Evolutionary conservation across 2,888 invertebrate species (phyloP).

Genomic region (Dynastes grantii): DNA sequence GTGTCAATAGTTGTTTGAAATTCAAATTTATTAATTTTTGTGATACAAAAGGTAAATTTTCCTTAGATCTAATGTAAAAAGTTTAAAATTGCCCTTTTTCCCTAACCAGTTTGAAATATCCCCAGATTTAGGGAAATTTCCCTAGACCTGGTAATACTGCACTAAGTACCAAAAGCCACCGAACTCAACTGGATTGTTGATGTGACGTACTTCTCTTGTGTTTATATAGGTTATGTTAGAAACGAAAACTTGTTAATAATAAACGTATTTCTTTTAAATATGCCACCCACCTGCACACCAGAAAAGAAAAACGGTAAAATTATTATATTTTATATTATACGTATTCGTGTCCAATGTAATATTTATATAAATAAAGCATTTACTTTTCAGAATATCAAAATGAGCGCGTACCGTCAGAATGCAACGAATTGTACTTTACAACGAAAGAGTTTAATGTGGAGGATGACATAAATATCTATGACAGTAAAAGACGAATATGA

Average conservation of each 20-base stretch:
- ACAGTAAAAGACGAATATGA: too few species aligned
- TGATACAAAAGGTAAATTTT: too few species aligned
- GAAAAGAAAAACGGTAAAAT: slow-evolving; percentile 51
- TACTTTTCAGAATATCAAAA: slow-evolving; percentile 45
- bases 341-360: too few species aligned
- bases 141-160: too few species aligned
- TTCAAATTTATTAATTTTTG: too few species aligned
- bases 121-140: too few species aligned
- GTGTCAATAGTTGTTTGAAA: too few species aligned
- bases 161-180: too few species aligned
- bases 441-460: slow-evolving; percentile 35
- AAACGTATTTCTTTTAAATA: not conserved
- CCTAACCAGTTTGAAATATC: too few species aligned
- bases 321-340: not conserved
- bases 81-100: too few species aligned
- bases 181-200: not conserved
- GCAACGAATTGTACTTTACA: slow-evolving; percentile 47
- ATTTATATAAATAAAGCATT: not conserved
- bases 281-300: slow-evolving; percentile 51
- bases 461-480: too few species aligned
- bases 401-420: slow-evolving; percentile 28
- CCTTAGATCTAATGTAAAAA: too few species aligned
- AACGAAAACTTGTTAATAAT: not conserved
- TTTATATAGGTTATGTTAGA: slow-evolving; percentile 8
- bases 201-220: not conserved